phyloP scores from a whole-genome alignment of 2,888 invertebrate species.

The Diarsia dahlii region DNA sequence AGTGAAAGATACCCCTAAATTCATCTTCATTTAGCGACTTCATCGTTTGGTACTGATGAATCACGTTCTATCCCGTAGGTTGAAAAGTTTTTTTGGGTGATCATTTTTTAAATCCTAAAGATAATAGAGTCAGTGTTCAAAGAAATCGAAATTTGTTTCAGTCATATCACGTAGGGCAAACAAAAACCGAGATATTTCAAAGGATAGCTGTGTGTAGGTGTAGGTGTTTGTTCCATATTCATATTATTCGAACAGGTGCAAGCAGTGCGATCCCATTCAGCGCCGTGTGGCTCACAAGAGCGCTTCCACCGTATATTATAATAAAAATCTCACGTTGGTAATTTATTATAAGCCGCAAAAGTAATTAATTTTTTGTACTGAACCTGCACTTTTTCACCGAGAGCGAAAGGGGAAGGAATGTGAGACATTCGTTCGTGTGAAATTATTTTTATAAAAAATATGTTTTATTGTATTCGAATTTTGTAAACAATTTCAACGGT shows the following conservation, averaged over 20 bases:
- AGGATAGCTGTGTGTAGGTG: conserved; percentile 53
- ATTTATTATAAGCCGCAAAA: conserved; percentile 54
- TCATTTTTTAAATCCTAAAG: conserved; percentile 65
- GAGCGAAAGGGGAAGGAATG: conserved; percentile 44
- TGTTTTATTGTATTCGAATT: too few species aligned
- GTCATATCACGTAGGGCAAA: conserved; percentile 59
- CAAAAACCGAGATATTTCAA: conserved; percentile 63
- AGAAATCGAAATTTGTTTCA: conserved; percentile 39
- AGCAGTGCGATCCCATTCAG: conserved; percentile 2
- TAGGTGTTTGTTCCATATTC: conserved; percentile 37
- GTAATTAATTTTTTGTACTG: conserved; percentile 60
- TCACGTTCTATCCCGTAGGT: conserved; percentile 70
- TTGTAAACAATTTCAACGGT: too few species aligned
- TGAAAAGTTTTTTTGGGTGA: conserved; percentile 66
- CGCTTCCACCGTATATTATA: conserved; percentile 20
- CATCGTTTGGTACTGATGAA: conserved; percentile 79
- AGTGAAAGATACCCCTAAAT: conserved; percentile 79
- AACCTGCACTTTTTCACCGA: conserved; percentile 36
- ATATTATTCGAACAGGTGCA: conserved; percentile 44
- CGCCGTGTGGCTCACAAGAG: conserved; percentile 13
- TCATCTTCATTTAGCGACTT: conserved; percentile 79
- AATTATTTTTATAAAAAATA: too few species aligned
- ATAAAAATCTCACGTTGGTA: conserved; percentile 26
- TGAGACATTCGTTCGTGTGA: conserved; percentile 5
- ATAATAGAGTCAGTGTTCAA: conserved; percentile 47